Conservation (phyloP, 2,888 invertebrate species). For the Diploptera punctata region DNA sequence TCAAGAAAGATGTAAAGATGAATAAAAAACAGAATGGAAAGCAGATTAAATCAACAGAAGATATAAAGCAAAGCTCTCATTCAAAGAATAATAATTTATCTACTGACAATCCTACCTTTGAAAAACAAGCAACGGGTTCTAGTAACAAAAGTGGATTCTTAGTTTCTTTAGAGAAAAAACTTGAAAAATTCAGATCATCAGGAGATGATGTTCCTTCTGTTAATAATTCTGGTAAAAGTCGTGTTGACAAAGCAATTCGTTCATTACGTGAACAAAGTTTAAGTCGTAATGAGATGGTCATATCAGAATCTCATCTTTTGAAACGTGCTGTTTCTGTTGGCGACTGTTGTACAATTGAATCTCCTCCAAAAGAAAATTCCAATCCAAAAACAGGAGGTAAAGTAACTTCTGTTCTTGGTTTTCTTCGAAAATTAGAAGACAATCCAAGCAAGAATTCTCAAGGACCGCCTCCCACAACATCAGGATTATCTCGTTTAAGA, state of each 20-base stretch:
- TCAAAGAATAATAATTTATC: not conserved
- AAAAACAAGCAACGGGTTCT: constrained; percentile 20
- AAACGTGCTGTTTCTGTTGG: constrained; percentile 77
- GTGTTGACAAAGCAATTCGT: constrained; percentile 55
- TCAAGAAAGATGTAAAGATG: too few species aligned
- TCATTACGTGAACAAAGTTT: constrained; percentile 49
- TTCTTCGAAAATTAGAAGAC: constrained; percentile 68
- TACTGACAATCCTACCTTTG: constrained; percentile 22
- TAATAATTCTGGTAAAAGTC: constrained; percentile 17
- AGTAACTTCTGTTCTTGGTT: constrained; percentile 76
- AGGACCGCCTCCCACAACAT: constrained; percentile 31
- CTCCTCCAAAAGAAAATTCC: constrained; percentile 50
- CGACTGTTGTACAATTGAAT: constrained; percentile 47
- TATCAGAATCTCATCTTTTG: constrained; percentile 70
- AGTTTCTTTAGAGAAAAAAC: constrained; percentile 73
- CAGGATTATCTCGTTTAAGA: constrained; percentile 35
- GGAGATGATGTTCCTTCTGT: constrained; percentile 34
- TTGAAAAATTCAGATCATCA: constrained; percentile 42
- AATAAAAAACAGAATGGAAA: too few species aligned
- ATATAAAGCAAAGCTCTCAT: not conserved
- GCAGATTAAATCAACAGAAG: not conserved
- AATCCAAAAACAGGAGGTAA: constrained; percentile 57
- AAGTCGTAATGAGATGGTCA: constrained; percentile 53
- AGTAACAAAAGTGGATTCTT: constrained; percentile 63
- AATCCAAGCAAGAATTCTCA: constrained; percentile 37